Percentiles rank a stretch among this genome's conserved stretches.
Evolutionary conservation across 1,140 invertebrate species (phyloP).

Genomic region (Ephestia elutella): DNA sequence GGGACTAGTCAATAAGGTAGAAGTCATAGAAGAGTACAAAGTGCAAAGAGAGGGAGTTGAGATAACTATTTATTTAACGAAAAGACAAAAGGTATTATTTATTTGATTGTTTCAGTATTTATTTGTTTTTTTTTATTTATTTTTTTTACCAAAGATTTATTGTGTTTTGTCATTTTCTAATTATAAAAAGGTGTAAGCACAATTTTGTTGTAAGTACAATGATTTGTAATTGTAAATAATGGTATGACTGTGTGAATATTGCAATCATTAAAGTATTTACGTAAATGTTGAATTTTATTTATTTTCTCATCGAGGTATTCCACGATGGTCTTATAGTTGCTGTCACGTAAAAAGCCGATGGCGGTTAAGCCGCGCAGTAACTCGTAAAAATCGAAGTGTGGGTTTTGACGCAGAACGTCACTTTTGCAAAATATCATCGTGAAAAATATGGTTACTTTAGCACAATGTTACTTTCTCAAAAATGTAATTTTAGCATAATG

Average conservation of each 20-base stretch:
- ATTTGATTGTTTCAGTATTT: conserved; percentile 9
- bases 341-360: no score
- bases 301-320: neutral
- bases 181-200: conserved; percentile 50
- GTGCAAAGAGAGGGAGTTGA: conserved; percentile 21
- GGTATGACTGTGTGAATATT: conserved; percentile 70
- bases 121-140: conserved; percentile 45
- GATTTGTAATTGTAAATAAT: conserved; percentile 66
- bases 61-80: conserved; percentile 22
- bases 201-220: conserved; percentile 68
- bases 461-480: no score
- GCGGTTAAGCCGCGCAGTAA: no score
- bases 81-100: conserved; percentile 45
- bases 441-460: no score
- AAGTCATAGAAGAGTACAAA: conserved; percentile 64
- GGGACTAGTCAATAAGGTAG: conserved; percentile 45
- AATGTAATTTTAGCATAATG: no score
- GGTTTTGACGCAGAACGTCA: no score
- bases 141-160: conserved; percentile 35
- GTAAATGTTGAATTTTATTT: conserved; percentile 29
- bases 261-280: conserved; percentile 72
- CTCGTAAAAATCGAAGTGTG: no score
- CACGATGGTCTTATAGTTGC: no score
- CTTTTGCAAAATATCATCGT: no score
- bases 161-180: conserved; percentile 35